Percentiles rank a stretch among this genome's conserved stretches.
Conservation (phyloP, 35 echinoderm and acorn worm genomes). For the Acanthaster planci region DNA sequence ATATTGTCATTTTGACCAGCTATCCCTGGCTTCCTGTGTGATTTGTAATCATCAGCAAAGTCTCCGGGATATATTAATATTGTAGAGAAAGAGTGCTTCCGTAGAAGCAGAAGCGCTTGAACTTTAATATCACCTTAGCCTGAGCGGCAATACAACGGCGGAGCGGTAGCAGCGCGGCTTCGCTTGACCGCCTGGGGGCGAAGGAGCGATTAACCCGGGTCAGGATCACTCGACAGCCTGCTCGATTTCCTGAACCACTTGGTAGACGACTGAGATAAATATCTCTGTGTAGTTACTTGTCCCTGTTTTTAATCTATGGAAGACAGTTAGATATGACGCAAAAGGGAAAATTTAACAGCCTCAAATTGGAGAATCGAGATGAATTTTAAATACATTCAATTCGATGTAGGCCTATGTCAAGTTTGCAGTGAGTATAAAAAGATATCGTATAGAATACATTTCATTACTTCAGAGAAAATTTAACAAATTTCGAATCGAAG, state of each 20-base stretch:
- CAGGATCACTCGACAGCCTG: conserved; percentile 19
- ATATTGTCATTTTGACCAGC: conserved; percentile 31
- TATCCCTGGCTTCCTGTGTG: neutral
- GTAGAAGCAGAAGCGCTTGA: conserved; percentile 3
- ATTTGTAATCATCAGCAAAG: neutral
- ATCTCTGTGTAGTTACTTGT: conserved; percentile 20
- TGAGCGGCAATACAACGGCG: neutral
- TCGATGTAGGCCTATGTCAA: too few relatives aligned
- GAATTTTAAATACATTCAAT: too few relatives aligned
- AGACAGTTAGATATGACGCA: conserved; percentile 6
- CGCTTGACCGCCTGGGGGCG: neutral
- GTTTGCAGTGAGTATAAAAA: too few relatives aligned
- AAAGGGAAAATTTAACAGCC: neutral
- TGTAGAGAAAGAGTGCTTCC: neutral
- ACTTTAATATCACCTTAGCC: conserved; percentile 13
- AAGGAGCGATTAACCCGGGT: conserved; percentile 1
- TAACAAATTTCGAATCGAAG: too few relatives aligned
- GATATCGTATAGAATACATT: too few relatives aligned
- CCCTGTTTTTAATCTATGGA: conserved; percentile 26
- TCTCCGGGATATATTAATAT: conserved; percentile 24
- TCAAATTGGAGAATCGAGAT: too few relatives aligned
- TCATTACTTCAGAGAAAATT: too few relatives aligned
- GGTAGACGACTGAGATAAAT: neutral
- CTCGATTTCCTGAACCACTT: conserved; percentile 21
- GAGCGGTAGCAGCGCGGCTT: neutral